Evolutionary conservation across 2,888 invertebrate genomes (phyloP).

Genomic region (Heteropelma amictum): DNA sequence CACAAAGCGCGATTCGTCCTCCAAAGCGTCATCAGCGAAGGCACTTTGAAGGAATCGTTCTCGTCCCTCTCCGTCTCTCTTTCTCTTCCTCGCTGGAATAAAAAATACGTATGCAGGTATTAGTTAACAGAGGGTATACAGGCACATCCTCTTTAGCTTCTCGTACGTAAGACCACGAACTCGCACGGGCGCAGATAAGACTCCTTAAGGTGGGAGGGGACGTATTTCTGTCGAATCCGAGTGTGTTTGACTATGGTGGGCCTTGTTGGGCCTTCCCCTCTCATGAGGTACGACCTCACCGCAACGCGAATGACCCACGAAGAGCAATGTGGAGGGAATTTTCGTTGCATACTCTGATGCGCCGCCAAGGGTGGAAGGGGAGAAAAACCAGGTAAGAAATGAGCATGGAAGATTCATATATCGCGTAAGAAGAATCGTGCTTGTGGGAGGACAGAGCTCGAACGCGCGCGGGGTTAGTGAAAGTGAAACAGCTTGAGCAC

Average conservation of each 20-base stretch:
- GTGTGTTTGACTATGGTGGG: constrained; percentile 28
- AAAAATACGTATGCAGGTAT: not conserved
- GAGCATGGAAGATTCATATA: not conserved
- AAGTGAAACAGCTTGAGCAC: constrained; percentile 71
- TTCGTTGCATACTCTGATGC: constrained; percentile 33
- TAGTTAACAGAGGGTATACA: constrained; percentile 21
- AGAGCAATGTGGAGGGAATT: constrained; percentile 49
- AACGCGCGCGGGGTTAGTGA: constrained; percentile 67
- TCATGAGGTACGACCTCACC: constrained; percentile 67
- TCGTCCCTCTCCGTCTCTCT: too few relatives aligned
- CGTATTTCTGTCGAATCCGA: too few relatives aligned
- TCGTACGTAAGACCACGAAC: not conserved
- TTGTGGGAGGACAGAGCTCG: constrained; percentile 67
- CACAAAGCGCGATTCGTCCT: constrained; percentile 40
- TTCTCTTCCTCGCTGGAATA: too few relatives aligned
- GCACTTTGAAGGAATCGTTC: too few relatives aligned
- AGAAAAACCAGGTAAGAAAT: constrained; percentile 7
- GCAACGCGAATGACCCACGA: constrained; percentile 70
- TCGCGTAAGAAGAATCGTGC: constrained; percentile 30
- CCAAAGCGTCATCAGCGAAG: constrained; percentile 40
- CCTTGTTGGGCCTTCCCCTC: constrained; percentile 33
- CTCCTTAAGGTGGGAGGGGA: not conserved
- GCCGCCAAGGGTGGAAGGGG: constrained; percentile 37
- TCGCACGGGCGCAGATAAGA: constrained; percentile 2
- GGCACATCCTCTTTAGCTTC: constrained; percentile 1